Percentiles rank a stretch among this genome's conserved stretches.
Conservation (phyloP, 1,140 invertebrate species). For the Trachymyrmex cornetzi region DNA sequence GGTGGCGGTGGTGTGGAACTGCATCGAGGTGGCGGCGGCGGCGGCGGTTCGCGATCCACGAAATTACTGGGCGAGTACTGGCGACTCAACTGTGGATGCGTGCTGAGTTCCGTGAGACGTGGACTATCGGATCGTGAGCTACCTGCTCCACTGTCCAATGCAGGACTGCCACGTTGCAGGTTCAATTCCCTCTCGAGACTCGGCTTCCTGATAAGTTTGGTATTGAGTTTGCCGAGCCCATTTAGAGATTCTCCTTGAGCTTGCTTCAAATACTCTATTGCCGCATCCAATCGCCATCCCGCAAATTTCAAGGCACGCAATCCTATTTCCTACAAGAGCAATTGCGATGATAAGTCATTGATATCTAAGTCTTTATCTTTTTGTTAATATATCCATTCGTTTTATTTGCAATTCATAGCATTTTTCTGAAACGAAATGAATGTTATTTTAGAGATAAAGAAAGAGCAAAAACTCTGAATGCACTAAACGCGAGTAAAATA, state of each 20-base stretch:
- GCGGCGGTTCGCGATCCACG: slow-evolving; percentile 89
- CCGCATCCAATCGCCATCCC: slow-evolving; percentile 90
- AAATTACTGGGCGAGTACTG: slow-evolving; percentile 87
- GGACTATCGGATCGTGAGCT: slow-evolving; percentile 96
- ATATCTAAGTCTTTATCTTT: background rate
- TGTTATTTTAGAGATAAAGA: background rate
- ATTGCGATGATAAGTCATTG: slow-evolving; percentile 31
- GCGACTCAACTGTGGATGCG: slow-evolving; percentile 87
- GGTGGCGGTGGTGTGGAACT: slow-evolving; percentile 91
- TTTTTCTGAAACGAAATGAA: background rate
- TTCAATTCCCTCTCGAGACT: slow-evolving; percentile 93
- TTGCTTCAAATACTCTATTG: slow-evolving; percentile 91
- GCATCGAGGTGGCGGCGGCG: slow-evolving; percentile 90
- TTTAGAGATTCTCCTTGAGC: slow-evolving; percentile 88
- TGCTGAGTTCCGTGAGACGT: slow-evolving; percentile 86
- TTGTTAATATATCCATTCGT: background rate
- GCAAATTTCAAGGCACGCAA: slow-evolving; percentile 90
- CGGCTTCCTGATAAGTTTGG: slow-evolving; percentile 94
- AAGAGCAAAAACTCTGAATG: background rate
- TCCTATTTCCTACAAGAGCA: slow-evolving; percentile 88
- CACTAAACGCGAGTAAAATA: background rate
- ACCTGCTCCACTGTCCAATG: slow-evolving; percentile 94
- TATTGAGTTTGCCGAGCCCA: slow-evolving; percentile 88
- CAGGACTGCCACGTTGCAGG: slow-evolving; percentile 93
- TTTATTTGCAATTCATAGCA: background rate